Evolutionary conservation across 2,797 vertebrate genomes (phyloP), one percentile per base, ranked within the genome.

Genomic region (Sylvilagus floridanus): DNA sequence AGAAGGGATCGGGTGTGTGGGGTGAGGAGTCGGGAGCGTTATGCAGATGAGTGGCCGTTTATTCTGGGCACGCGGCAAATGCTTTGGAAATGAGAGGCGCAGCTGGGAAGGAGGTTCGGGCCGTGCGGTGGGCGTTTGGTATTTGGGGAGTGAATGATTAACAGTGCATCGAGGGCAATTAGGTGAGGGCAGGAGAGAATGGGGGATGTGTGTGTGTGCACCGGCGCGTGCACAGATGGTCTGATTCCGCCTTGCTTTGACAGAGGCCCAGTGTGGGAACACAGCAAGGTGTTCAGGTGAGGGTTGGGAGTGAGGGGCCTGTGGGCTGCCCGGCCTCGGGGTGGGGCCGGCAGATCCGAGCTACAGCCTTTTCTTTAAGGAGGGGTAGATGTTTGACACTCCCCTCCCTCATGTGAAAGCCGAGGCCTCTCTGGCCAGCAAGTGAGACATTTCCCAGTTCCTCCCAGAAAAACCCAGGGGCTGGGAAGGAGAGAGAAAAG

Each of bases 1-100:
- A 95, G 96, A 60, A 79, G 62, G 75, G 94, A 93, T 90, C 76
- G 78, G 93, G 42, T 47, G 87, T 66, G 86, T 7, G 42, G 95
- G 71, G 96, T 19, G 69, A 69, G 84, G 90, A 32, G 66, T 66
- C 3, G 28, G 73, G 94, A 22, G 54, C 72, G 28, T 95, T 91
- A 94, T 93, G 95, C 73, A 90, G 95, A 93, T 94, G 91, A 93
- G 42, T 8, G 93, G 96, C 84, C 54, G 32, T 94, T 78, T 93
- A 96, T 96, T 95, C 94, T 16, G 2, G 81, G 95, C 96, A 95
- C 47, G 73, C 91, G 91, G 91, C 86, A 42, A 0, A 73, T 21
- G 93, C 81, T 1, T 24, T 68, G 93, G 86, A 91, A 79, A 79
- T 0, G 52, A 79, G 93, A n/a, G 89, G 19, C 4, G 0, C 93